Conservation (phyloP, 2,888 invertebrate species). For the Drosophila acutilabella region DNA sequence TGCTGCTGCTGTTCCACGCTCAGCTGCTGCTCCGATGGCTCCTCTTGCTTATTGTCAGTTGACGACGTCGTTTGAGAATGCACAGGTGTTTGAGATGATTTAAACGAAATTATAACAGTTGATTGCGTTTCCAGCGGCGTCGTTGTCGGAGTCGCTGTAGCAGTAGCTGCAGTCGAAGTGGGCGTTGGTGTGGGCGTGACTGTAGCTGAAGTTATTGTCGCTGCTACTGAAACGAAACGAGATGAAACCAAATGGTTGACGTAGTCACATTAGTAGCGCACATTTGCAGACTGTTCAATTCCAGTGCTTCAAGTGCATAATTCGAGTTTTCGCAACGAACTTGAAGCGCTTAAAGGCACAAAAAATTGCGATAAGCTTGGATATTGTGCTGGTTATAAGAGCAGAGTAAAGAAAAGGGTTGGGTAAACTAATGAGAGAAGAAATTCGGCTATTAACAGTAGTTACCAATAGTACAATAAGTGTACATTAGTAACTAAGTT, state of each 20-base stretch:
- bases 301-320: background rate
- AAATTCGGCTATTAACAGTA: too few species aligned
- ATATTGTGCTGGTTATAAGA: too few species aligned
- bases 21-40: slow-evolving; percentile 21
- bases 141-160: slow-evolving; percentile 63
- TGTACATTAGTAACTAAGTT: too few species aligned
- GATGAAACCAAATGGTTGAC: slow-evolving; percentile 48
- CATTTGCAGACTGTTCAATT: background rate
- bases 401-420: too few species aligned
- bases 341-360: background rate
- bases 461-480: too few species aligned
- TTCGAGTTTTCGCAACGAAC: background rate
- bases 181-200: background rate
- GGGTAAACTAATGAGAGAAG: too few species aligned
- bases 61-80: slow-evolving; percentile 67
- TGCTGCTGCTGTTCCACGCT: slow-evolving; percentile 20
- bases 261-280: slow-evolving; percentile 49
- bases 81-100: slow-evolving; percentile 84
- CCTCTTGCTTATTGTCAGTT: slow-evolving; percentile 13
- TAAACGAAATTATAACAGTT: slow-evolving; percentile 85
- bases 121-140: slow-evolving; percentile 84
- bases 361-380: background rate
- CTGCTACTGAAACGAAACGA: slow-evolving; percentile 50
- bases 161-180: slow-evolving; percentile 27
- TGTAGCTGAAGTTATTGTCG: slow-evolving; percentile 4